These are phyloP conservation scores for Apodemia zela DNA, from an alignment of 2,888 invertebrate species.

Conservation along the genomic window DNA sequence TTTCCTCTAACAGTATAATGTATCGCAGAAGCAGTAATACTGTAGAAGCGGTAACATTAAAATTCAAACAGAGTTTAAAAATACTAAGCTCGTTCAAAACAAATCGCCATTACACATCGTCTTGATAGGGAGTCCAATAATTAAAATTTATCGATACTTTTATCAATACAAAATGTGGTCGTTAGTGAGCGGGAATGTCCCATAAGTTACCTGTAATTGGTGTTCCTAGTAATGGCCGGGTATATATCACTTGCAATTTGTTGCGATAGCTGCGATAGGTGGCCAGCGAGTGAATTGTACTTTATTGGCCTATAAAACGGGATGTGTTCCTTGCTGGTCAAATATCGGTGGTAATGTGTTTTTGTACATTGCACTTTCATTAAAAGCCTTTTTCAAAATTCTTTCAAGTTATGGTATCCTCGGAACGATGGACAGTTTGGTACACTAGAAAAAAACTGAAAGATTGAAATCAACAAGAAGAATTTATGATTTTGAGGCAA, in stretches of 20 bases:
- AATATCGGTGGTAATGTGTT: constrained; percentile 9
- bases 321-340: constrained; percentile 14
- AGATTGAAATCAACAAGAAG: too few species aligned
- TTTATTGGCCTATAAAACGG: constrained; percentile 61
- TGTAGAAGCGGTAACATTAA: background rate
- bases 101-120: constrained; percentile 2
- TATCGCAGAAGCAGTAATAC: too few species aligned
- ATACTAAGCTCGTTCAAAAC: background rate
- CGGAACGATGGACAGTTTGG: background rate
- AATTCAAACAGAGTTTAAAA: background rate
- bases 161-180: constrained; percentile 8
- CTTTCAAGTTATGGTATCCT: background rate
- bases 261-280: constrained; percentile 67
- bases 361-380: background rate
- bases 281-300: constrained; percentile 57
- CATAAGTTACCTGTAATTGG: constrained; percentile 26
- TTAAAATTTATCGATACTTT: constrained; percentile 11
- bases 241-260: constrained; percentile 76
- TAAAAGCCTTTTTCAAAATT: background rate
- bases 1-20: too few species aligned
- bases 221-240: constrained; percentile 45
- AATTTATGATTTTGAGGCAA: too few species aligned
- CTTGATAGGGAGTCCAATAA: constrained; percentile 5
- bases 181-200: constrained; percentile 31
- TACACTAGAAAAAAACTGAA: too few species aligned